These are phyloP conservation scores for Leptodactylus fallax DNA, from an alignment of 2,797 vertebrate genomes.

Conservation along the genomic window DNA sequence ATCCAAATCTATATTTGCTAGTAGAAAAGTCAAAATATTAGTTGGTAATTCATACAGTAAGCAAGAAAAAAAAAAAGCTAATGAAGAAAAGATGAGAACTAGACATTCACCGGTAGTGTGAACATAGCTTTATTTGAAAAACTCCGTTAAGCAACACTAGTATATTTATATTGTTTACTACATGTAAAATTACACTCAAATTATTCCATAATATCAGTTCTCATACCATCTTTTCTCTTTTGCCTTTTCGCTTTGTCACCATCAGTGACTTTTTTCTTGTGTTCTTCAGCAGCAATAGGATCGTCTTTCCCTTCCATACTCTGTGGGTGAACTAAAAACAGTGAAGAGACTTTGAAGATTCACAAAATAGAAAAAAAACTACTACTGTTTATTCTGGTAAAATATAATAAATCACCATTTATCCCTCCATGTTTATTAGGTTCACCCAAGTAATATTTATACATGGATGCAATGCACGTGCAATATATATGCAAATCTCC, in stretches of 20 bases:
- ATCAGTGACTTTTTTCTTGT: background rate
- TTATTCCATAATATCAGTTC: background rate
- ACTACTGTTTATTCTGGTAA: no score
- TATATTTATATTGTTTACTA: no score
- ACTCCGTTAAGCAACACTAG: no score
- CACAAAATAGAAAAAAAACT: no score
- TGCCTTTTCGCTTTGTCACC: background rate
- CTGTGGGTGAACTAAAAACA: background rate
- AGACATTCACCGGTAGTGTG: no score
- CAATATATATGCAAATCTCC: no score
- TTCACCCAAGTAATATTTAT: no score
- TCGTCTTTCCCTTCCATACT: background rate
- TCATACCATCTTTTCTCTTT: background rate
- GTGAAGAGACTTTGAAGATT: no score
- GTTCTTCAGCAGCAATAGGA: background rate
- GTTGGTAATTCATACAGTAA: background rate
- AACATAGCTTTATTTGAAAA: no score
- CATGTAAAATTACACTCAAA: no score
- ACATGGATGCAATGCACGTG: no score
- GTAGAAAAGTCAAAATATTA: background rate
- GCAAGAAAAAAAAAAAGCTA: background rate
- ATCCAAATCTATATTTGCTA: background rate
- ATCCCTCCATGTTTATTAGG: background rate
- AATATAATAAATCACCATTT: background rate
- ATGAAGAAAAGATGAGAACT: background rate